Base-by-base conservation (phyloP, 30 jellyfish, hydroid and myxozoan species). In the Calvadosia cruxmelitensis region DNA sequence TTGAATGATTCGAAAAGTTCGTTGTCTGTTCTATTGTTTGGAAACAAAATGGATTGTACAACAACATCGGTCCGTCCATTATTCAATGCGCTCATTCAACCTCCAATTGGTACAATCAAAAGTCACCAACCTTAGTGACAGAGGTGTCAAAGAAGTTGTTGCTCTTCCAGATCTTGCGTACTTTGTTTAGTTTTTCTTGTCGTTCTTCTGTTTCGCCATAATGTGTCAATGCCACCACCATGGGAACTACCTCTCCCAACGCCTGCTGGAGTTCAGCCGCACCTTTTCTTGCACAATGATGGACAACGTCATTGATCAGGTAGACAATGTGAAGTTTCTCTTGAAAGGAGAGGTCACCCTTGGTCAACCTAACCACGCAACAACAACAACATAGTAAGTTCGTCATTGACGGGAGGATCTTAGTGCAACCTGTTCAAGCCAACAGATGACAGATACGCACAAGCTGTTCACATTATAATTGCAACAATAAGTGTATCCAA, bases 221-320 rank as follows among this genome's bases (percentile, higher is more conserved):
- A 36, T 81, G 71, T 0, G 92, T 64, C 0, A 89, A 34, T 23
- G 94, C 98, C 26, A 81, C 52, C 28, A 89, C 77, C 10, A 87
- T 65, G 20, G 64, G 66, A 61, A 81, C 83, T 35, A 74, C 93
- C 27, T 81, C 80, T 23, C 93, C 93, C 24, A 89, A 73, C 0
- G 93, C 86, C 20, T 57, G 75, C 36, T 76, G 93, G 66, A 89
- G 51, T 53, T 80, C 95, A 15, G 93, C 74, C 29, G 75, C 68
- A 74, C 66, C 83, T 64, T 89, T 89, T 64, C 93, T 81, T 28
- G 91, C 61, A 70, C 98, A 82, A 72, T 89, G 98, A 49, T 89
- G 98, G 0, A 90, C 76, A 57, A 89, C 83, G 67, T 89, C 98
- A 50, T 89, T 89, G 29, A 92, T 71, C 29, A 89, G 82, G 69